A percentile compares a stretch with the other conserved stretches of the same genome.
These are phyloP conservation scores for Cherax quadricarinatus DNA, from an alignment of 1,140 invertebrate species.

Conservation along the genomic window DNA sequence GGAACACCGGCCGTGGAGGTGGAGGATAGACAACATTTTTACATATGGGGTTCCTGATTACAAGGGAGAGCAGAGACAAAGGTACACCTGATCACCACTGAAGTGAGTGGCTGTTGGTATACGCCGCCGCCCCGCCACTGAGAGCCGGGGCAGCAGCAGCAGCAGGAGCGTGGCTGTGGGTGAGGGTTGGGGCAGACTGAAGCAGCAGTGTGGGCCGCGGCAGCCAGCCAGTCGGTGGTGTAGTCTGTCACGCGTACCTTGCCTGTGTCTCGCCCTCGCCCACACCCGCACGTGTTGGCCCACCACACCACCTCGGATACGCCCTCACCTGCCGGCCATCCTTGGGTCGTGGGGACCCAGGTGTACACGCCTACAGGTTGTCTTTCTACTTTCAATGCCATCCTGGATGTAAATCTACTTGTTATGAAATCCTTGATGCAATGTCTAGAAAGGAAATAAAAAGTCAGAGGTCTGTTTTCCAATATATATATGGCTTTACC, in stretches of 20 bases:
- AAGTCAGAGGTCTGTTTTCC: background rate
- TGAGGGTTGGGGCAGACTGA: conserved; percentile 18
- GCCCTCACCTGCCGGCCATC: background rate
- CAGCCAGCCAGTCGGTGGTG: conserved; percentile 53
- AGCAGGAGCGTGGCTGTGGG: conserved; percentile 8
- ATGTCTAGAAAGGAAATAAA: background rate
- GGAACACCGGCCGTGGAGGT: too few species aligned
- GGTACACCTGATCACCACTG: too few species aligned
- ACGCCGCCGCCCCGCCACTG: background rate
- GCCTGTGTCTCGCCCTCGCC: conserved; percentile 30
- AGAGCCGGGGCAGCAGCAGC: background rate
- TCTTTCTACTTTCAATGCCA: background rate
- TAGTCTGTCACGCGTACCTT: background rate
- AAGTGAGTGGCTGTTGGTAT: background rate
- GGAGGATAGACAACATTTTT: too few species aligned
- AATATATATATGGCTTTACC: too few species aligned
- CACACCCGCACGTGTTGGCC: conserved; percentile 28
- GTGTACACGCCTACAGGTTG: background rate
- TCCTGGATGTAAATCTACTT: background rate
- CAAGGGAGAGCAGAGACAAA: too few species aligned
- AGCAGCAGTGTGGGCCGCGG: conserved; percentile 42
- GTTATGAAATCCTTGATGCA: background rate
- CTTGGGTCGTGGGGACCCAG: background rate
- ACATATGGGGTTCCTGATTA: too few species aligned
- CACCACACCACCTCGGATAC: background rate